phyloP scores from a whole-genome alignment of 1,140 invertebrate species.

The Drosophila tropicalis region DNA sequence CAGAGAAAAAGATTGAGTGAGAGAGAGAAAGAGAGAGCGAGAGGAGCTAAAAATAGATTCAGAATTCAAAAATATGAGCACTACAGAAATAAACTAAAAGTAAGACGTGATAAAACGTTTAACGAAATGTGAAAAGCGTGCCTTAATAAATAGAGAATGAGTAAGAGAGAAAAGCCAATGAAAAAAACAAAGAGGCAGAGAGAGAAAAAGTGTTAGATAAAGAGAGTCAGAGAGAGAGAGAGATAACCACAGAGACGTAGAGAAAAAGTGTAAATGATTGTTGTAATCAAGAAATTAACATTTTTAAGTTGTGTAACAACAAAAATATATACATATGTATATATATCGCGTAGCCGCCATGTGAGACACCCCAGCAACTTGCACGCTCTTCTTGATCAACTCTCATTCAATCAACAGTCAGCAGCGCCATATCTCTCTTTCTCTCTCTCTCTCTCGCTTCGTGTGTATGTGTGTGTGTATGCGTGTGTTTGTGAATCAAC shows the following conservation, averaged over 20 bases:
- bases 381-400: constrained; percentile 6
- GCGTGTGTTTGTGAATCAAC: constrained; percentile 37
- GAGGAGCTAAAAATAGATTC: constrained; percentile 70
- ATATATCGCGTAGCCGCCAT: constrained; percentile 70
- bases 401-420: not conserved
- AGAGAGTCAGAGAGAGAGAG: constrained; percentile 20
- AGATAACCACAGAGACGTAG: not conserved
- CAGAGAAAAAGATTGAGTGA: constrained; percentile 27
- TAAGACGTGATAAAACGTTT: constrained; percentile 79
- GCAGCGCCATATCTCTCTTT: constrained; percentile 3
- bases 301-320: constrained; percentile 70
- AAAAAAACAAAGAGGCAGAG: not conserved
- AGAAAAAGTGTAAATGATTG: constrained; percentile 10
- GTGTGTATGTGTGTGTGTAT: constrained; percentile 17
- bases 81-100: constrained; percentile 40
- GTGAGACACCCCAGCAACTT: constrained; percentile 30
- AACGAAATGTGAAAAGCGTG: constrained; percentile 58
- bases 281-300: constrained; percentile 57
- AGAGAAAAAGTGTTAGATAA: constrained; percentile 10
- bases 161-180: constrained; percentile 34
- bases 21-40: constrained; percentile 30
- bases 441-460: not conserved
- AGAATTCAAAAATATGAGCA: constrained; percentile 75
- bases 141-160: constrained; percentile 40
- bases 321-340: constrained; percentile 23